Evolutionary conservation across 37 sponge, comb jelly and placozoan genomes (phyloP), one percentile per base, ranked within the genome.

Genomic region (Oscarella lobularis): DNA sequence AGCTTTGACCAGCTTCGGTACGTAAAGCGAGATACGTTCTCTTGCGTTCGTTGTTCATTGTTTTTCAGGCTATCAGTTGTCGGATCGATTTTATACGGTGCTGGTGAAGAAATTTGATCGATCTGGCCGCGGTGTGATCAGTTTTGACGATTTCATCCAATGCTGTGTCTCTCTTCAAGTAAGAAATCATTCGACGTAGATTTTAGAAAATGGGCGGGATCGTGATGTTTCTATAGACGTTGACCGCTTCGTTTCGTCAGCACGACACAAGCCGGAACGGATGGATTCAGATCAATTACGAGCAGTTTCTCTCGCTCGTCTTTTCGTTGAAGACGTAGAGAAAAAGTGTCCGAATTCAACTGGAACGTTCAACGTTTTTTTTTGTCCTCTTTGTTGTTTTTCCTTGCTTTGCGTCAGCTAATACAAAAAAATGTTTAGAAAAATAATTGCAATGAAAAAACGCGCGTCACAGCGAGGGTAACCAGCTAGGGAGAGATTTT

Each of bases 131-230:
- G 87, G 87, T 2, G 81, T 75, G n/a, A 70, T 98, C 0, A 85
- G 86, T 9, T 98, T 98, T 85, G 99, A 98, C 81, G 99, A 98
- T 82, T 98, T 98, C 79, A 94, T 98, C 33, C 99, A 98, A 83
- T 94, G 95, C 39, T 94, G 92, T 79, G 90, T 94, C 1, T 87
- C 91, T 33, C 88, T 98, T 4, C 99, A 96, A 90, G 96, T 92
- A 37, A 39, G 60, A 40, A 37, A 41, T 77, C 67, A 67, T 39
- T 77, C 67, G 36, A 41, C 67, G 78, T 66, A 38, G 39, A 38
- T 66, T 38, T 66, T 39, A 40, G 78, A 36, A 41, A 36, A 38
- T 77, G 73, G 67, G 78, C 72, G 75, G 35, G 35, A 30, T 35
- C 38, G 75, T 73, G 75, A 31, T 35, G 35, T 35, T 32, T 35